Conservation (phyloP, 2,888 invertebrate genomes). For the Leucoptera coffeella region DNA sequence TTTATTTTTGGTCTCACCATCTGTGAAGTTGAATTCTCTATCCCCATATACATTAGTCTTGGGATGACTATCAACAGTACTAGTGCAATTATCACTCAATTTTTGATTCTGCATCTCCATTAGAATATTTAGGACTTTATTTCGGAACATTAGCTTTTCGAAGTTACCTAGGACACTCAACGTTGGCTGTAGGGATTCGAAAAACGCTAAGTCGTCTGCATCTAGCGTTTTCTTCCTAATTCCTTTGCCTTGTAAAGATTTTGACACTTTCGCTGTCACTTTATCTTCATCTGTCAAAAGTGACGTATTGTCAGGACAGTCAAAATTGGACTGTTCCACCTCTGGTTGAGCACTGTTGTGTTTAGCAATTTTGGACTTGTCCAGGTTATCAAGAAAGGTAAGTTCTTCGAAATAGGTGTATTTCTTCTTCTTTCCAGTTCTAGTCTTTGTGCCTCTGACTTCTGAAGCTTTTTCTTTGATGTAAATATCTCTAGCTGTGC, state of each 20-base stretch:
- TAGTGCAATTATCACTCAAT: too few species aligned
- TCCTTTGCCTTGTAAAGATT: neutral
- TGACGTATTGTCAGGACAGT: neutral
- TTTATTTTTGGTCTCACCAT: too few species aligned
- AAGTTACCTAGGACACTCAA: neutral
- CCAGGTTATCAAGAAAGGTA: neutral
- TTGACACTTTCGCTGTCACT: neutral
- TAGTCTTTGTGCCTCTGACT: neutral
- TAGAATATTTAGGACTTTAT: neutral
- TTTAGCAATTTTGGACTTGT: too few species aligned
- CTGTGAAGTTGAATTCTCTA: too few species aligned
- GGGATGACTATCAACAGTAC: too few species aligned
- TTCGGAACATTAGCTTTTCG: neutral
- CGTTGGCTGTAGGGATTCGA: neutral
- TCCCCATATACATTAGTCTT: too few species aligned
- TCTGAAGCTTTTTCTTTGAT: neutral
- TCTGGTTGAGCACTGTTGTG: neutral
- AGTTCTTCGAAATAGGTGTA: neutral
- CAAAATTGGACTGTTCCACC: neutral
- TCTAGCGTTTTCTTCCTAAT: neutral
- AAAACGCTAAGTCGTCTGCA: neutral
- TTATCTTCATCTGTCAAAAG: neutral
- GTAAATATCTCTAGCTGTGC: constrained; percentile 7
- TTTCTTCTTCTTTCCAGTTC: neutral
- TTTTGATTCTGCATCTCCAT: neutral